phyloP scores from a whole-genome alignment of 2,888 invertebrate species.

The Drosophila colorata region DNA sequence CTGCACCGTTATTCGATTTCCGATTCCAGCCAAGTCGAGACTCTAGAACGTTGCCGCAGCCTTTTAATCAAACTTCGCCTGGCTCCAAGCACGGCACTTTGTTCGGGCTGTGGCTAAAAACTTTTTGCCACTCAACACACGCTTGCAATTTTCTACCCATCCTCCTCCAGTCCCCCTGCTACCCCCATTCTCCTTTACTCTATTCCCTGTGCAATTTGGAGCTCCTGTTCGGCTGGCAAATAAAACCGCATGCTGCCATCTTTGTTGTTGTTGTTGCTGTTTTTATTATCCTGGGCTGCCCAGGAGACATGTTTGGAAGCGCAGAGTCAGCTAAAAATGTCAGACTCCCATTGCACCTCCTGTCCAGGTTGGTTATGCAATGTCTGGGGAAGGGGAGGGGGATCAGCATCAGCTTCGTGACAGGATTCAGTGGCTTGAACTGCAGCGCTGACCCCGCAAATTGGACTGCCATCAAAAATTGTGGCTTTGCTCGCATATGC shows the following conservation, averaged over 20 bases:
- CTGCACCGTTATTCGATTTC: constrained; percentile 2
- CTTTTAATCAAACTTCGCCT: constrained; percentile 48
- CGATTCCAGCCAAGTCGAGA: background rate
- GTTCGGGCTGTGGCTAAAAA: constrained; percentile 27
- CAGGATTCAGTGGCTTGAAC: constrained; percentile 10
- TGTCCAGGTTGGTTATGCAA: constrained; percentile 8
- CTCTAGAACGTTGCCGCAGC: background rate
- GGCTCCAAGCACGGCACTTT: constrained; percentile 5
- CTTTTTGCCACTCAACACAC: constrained; percentile 21
- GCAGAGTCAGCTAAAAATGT: constrained; percentile 41
- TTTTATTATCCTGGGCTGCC: background rate
- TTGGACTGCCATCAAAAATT: constrained; percentile 7
- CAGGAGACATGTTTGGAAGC: constrained; percentile 19
- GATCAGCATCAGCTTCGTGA: constrained; percentile 8
- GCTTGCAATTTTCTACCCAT: constrained; percentile 27
- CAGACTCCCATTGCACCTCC: constrained; percentile 14
- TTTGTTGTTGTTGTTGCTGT: constrained; percentile 7
- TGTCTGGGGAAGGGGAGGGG: background rate
- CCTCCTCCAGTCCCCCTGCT: background rate
- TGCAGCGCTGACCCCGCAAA: constrained; percentile 8
- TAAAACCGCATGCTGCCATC: constrained; percentile 29
- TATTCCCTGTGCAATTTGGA: background rate
- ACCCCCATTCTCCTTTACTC: background rate
- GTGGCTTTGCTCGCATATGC: constrained; percentile 6
- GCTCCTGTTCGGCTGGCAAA: constrained; percentile 17